phyloP scores from a whole-genome alignment of 2,888 invertebrate genomes.

The Vannuccia rotundouncinata region DNA sequence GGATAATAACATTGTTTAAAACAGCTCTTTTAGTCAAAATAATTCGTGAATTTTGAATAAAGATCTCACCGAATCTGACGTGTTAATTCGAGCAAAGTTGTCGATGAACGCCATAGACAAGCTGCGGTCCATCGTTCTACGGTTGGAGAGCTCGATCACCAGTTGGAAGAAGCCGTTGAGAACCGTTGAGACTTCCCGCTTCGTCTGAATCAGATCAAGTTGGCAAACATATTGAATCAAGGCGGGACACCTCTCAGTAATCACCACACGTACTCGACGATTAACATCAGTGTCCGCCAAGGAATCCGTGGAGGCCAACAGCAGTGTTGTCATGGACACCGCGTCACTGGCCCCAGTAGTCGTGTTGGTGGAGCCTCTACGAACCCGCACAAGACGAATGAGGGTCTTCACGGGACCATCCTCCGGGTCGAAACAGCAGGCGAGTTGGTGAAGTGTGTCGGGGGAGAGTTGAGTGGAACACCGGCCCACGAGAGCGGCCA shows the following conservation, averaged over 20 bases:
- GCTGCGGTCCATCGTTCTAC: background rate
- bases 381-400: background rate
- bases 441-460: slow-evolving; percentile 1
- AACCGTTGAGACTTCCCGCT: background rate
- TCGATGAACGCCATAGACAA: background rate
- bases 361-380: background rate
- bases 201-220: background rate
- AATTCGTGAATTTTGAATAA: background rate
- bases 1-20: too few relatives aligned
- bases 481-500: background rate
- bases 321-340: background rate
- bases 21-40: background rate
- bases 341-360: background rate
- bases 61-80: background rate
- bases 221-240: background rate
- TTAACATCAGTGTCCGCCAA: background rate
- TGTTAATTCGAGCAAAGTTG: background rate
- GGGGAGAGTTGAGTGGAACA: background rate
- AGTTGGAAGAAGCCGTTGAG: slow-evolving; percentile 10
- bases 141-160: background rate
- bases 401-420: background rate
- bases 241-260: background rate
- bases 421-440: slow-evolving; percentile 5
- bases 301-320: background rate
- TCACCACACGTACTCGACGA: background rate